Evolutionary conservation across 1,140 invertebrate genomes (phyloP), one percentile per base, ranked within the genome.

Genomic region (Trinorchestia longiramus): DNA sequence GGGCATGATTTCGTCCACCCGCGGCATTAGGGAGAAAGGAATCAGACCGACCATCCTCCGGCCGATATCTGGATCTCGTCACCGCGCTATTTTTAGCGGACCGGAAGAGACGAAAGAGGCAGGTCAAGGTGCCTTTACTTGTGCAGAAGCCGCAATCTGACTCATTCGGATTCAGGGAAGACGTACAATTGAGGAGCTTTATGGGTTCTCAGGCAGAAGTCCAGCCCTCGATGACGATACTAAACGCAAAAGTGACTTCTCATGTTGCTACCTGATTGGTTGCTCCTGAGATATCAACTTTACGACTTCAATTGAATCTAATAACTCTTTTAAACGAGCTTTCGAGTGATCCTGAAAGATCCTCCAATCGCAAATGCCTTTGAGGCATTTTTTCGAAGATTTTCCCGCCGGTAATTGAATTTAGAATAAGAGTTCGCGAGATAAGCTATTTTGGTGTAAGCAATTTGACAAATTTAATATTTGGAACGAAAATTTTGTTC

Each of bases 81-180:
- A 77, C 62, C 88, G 19, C 4, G 8, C 43, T 91, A 91, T 91
- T 91, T 91, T 36, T 43, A 28, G 88, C 4, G 11, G 43, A 42
- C 41, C 41, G 88, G 88, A 91, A 11, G 43, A 91, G 88, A 91
- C 19, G 88, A 28, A 23, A 41, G 62, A 77, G 47, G 28, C 62
- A 28, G 62, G 41, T 28, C 88, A 42, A 44, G 88, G 88, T 91
- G 41, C 88, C 88, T 91, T 91, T 91, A 42, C 88, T 91, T 91
- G 41, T 41, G 88, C 41, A 42, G 88, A 77, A 36, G 36, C 43
- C 88, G 41, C 88, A 44, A 91, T 91, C 43, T 91, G 88, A 91
- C 88, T 91, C 88, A 91, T 91, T 91, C 88, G 88, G 88, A 91
- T 91, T 91, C 88, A 91, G 88, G 88, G 43, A 91, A 91, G 41